Base-by-base conservation (phyloP, 2,888 invertebrate species). In the Chaetoderma sp. region DNA sequence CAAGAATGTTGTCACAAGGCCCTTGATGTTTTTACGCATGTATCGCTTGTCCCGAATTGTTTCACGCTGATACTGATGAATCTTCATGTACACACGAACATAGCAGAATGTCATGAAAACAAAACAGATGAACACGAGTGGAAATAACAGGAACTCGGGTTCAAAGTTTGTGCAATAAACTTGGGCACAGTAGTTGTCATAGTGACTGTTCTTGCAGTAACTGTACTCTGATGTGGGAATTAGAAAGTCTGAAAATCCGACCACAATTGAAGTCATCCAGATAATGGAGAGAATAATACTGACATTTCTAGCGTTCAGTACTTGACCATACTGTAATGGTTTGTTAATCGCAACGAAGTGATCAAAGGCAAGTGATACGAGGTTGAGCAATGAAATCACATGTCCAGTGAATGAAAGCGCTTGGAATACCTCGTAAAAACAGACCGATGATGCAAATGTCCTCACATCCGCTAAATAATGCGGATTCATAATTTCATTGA, bases 121-220 rank as follows among this genome's bases (percentile, higher is more conserved):
- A 6, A 82, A 65, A 42, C 78, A 76, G 5, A 79, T 25, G 25
- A 81, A 63, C 0, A 78, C 75, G 2, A 78, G 66, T 16, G 69
- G 68, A 32, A 81, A 75, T 10, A 79, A 65, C 6, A 80, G 59
- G 63, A 76, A 82, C 45, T 82, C 80, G 1, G 76, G 76, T 39
- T 80, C 76, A 63, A 76, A 82, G 16, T 68, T 68, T 2, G 74
- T 73, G 47, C 71, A 71, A 67, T 75, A 68, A 18, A 79, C 75
- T 25, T 68, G 73, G 59, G 80, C 78, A 67, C 83, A 83, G 70
- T 74, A 80, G 61, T 80, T 79, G n/a, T 77, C 64, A 5, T 65
- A 49, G 13, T 49, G 66, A 18, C 57, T 47, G 39, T 60, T 65
- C 18, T 67, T 50, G 18, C 44, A 32, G 52, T 67, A 68, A n/a